Conservation (phyloP, 2,797 vertebrate genomes). For the Etheostoma perlongum region DNA sequence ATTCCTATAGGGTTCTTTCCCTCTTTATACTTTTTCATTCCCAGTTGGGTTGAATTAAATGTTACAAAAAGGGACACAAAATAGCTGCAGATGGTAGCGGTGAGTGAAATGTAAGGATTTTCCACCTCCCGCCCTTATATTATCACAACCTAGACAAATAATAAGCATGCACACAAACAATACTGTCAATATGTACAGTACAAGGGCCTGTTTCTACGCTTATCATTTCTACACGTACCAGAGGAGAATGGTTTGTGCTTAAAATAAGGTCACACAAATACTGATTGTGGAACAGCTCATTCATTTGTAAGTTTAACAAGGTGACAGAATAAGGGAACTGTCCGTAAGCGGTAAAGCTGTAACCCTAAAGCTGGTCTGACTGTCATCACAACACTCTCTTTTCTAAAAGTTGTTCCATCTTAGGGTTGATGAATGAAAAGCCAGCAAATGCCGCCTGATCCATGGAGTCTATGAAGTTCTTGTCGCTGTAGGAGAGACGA, state of each 20-base stretch:
- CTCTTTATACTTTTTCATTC: slow-evolving; percentile 16
- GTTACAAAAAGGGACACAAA: slow-evolving; percentile 34
- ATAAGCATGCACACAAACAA: slow-evolving; percentile 75
- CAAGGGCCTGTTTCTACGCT: slow-evolving; percentile 54
- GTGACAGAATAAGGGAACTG: slow-evolving; percentile 37
- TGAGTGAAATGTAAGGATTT: slow-evolving; percentile 58
- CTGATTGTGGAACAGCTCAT: slow-evolving; percentile 56
- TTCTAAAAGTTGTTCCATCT: slow-evolving; percentile 91
- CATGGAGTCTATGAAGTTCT: slow-evolving; percentile 98
- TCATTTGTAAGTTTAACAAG: slow-evolving; percentile 44
- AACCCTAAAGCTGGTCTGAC: slow-evolving; percentile 15
- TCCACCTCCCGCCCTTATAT: slow-evolving; percentile 47
- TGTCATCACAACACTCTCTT: slow-evolving; percentile 76
- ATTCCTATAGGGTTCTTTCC: slow-evolving; percentile 31
- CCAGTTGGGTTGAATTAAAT: slow-evolving; percentile 25
- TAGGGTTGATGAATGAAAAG: slow-evolving; percentile 96
- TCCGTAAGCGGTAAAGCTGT: slow-evolving; percentile 43
- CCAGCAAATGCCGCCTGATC: slow-evolving; percentile 94
- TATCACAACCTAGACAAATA: slow-evolving; percentile 60
- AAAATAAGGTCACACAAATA: slow-evolving; percentile 62
- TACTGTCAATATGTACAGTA: slow-evolving; percentile 72
- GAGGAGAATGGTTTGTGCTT: slow-evolving; percentile 53
- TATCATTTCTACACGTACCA: slow-evolving; percentile 63
- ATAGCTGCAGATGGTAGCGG: slow-evolving; percentile 45
- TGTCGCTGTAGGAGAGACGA: slow-evolving; percentile 93